These are phyloP conservation scores for Gorsachius magnificus DNA, from an alignment of 2,797 vertebrate genomes.

Conservation along the genomic window DNA sequence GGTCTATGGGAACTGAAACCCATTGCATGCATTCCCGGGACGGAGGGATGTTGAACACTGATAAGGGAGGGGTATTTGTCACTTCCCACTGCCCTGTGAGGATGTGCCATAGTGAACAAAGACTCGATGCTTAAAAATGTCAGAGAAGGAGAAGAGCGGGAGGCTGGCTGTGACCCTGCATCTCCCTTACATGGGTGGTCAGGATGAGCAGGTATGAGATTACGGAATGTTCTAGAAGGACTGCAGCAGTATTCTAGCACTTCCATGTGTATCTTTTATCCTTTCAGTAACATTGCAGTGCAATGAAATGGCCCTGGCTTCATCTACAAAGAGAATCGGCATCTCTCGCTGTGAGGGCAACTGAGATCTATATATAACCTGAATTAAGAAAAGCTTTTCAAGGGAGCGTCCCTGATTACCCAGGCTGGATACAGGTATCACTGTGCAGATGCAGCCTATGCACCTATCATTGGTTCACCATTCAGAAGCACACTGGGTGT, in stretches of 20 bases:
- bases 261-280: fast-evolving
- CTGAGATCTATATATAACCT: neutral
- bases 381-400: neutral
- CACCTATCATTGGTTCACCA: neutral
- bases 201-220: neutral
- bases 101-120: neutral
- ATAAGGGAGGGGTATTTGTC: fast-evolving
- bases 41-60: fast-evolving
- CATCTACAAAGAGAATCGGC: neutral
- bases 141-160: neutral
- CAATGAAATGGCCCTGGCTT: neutral
- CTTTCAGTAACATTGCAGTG: neutral
- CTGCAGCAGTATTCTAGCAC: neutral
- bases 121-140: neutral
- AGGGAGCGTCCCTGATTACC: neutral
- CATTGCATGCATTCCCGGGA: too few species aligned
- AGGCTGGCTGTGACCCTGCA: neutral
- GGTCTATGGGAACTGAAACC: neutral
- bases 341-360: neutral
- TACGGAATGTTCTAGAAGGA: neutral
- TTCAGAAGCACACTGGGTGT: fast-evolving
- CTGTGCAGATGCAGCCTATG: neutral
- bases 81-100: neutral
- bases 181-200: neutral
- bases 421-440: fast-evolving